A percentile compares a stretch with the other conserved stretches of the same genome.
Conservation (phyloP, 2,797 vertebrate genomes). For the Podarcis siculus region DNA sequence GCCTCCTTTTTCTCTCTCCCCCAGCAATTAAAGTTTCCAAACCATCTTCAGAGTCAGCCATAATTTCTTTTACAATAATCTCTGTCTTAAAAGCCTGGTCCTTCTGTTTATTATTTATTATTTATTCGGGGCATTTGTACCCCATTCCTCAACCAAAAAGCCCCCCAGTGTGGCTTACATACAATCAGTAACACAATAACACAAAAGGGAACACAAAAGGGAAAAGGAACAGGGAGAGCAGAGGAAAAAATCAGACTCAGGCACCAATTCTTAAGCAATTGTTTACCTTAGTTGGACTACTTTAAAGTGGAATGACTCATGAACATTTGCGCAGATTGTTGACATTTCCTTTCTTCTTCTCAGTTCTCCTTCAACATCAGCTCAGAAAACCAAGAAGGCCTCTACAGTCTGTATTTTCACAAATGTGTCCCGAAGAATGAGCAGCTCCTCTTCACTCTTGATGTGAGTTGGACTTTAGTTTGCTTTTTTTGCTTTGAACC, state of each 20-base stretch:
- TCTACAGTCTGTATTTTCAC: slow-evolving; percentile 89
- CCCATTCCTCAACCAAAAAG: too few relatives aligned
- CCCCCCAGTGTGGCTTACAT: neutral
- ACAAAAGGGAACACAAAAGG: too few relatives aligned
- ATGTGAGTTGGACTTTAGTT: slow-evolving; percentile 76
- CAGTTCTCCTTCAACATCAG: slow-evolving; percentile 87
- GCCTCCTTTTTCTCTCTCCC: too few relatives aligned
- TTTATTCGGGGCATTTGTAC: neutral
- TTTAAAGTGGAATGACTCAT: slow-evolving; percentile 5
- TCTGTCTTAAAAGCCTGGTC: too few relatives aligned
- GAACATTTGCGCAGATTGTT: neutral
- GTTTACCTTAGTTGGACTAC: neutral
- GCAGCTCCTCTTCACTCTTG: slow-evolving; percentile 79
- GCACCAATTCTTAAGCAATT: too few relatives aligned
- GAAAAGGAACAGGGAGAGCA: too few relatives aligned
- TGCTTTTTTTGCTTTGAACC: neutral
- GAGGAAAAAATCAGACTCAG: too few relatives aligned
- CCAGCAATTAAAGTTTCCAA: too few relatives aligned
- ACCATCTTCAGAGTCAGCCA: too few relatives aligned
- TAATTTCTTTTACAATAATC: too few relatives aligned
- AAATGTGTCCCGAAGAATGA: slow-evolving; percentile 72
- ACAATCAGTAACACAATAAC: neutral
- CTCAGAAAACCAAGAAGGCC: slow-evolving; percentile 82
- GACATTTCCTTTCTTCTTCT: slow-evolving; percentile 24
- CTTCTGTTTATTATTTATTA: too few relatives aligned